phyloP scores from a whole-genome alignment of 2,888 invertebrate genomes.

The Dysmachus trigonus region DNA sequence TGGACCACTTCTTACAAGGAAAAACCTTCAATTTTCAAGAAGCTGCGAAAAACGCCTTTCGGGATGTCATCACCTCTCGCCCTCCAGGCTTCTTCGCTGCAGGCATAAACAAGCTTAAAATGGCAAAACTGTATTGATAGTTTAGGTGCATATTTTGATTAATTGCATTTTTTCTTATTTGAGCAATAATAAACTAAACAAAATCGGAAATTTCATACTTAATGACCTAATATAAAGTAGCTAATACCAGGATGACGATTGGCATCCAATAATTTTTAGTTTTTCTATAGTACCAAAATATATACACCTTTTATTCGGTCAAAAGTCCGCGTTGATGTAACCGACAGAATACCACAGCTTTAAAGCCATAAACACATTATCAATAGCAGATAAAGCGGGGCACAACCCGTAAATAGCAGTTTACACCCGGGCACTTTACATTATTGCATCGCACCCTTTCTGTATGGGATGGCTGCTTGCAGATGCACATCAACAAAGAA shows the following conservation, averaged over 20 bases:
- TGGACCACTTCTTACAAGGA: too few relatives aligned
- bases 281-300: not conserved
- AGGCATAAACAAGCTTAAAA: too few relatives aligned
- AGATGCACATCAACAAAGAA: not conserved
- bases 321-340: not conserved
- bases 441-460: not conserved
- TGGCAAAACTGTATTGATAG: too few relatives aligned
- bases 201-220: too few relatives aligned
- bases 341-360: not conserved
- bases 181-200: too few relatives aligned
- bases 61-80: too few relatives aligned
- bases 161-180: too few relatives aligned
- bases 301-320: not conserved
- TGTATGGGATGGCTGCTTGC: not conserved
- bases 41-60: too few relatives aligned
- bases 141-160: too few relatives aligned
- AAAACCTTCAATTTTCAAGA: too few relatives aligned
- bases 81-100: too few relatives aligned
- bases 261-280: not conserved
- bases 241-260: not conserved
- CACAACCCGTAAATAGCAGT: not conserved
- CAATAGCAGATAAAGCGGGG: not conserved
- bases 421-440: not conserved
- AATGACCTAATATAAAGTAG: not conserved
- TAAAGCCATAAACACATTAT: not conserved